Evolutionary conservation across 2,797 vertebrate species (phyloP), one percentile per base, ranked within the genome.

Genomic region (Triplophysa yarkandensis): DNA sequence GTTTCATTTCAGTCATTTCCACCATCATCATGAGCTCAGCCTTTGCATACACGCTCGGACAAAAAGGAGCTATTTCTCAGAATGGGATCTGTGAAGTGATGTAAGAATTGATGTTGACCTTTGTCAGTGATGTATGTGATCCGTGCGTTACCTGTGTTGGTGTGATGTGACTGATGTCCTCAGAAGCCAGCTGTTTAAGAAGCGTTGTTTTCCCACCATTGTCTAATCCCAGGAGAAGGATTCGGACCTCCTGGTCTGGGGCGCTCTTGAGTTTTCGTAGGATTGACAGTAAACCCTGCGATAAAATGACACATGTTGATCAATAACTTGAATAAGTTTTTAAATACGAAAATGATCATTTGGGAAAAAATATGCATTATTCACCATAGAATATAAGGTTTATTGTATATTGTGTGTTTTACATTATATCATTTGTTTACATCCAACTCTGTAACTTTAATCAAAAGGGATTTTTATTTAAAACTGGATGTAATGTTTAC

Each of bases 111-210:
- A n/a, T n/a, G n/a, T n/a, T n/a, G n/a, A n/a, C n/a, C n/a, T n/a
- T n/a, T 7, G 11, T 52, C 28, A 32, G 3, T 32, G 7, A 32
- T 32, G 32, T 32, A 48, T 19, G 4, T 44, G 13, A 48, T 21
- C 3, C 30, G 19, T 28, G 25, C 43, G 30, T 50, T 63, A 83
- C 73, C 81, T 78, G 81, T 44, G 78, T 78, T 58, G 81, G 78
- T 21, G 97, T 98, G 89, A 98, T 98, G 88, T 98, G 96, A 85
- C 95, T 98, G 87, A 99, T 97, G 88, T 99, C 96, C 86, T 98
- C 96, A 36, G 97, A 98, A 4, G 97, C 97, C 65, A 98, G 90
- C 88, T 99, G 96, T 85, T 99, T 98, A 72, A 99, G 93, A 67
- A 98, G 89, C 0, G 96, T 98, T 21, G 97, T 99, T 89, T 98